These are phyloP conservation scores for Formica exsecta DNA, from an alignment of 1,140 invertebrate species.

Conservation along the genomic window DNA sequence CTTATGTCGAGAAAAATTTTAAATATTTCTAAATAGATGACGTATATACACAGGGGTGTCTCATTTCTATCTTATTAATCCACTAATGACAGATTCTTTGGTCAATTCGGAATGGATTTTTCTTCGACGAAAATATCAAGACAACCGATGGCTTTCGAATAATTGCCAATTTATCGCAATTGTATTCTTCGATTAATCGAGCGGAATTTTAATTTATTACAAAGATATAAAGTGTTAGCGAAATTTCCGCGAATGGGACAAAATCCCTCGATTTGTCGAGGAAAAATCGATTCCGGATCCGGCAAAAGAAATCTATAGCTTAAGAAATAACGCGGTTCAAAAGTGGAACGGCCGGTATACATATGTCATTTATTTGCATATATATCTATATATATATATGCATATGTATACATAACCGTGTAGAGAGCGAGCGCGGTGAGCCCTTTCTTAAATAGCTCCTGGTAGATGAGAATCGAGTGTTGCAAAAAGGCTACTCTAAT, in stretches of 20 bases:
- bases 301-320: not conserved
- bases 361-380: slow-evolving; percentile 43
- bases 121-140: not conserved
- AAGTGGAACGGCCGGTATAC: not conserved
- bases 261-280: not conserved
- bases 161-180: too few relatives aligned
- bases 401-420: slow-evolving; percentile 52
- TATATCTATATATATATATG: slow-evolving; percentile 58
- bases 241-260: not conserved
- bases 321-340: not conserved
- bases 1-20: slow-evolving; percentile 56
- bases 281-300: not conserved
- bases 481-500: slow-evolving; percentile 45
- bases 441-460: slow-evolving; percentile 65
- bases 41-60: not conserved
- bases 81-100: not conserved
- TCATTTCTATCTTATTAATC: not conserved
- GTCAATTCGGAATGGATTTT: not conserved
- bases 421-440: slow-evolving; percentile 51
- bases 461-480: slow-evolving; percentile 25
- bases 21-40: slow-evolving; percentile 66
- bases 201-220: not conserved
- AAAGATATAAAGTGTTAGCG: not conserved
- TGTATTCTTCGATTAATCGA: too few relatives aligned
- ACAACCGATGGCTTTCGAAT: not conserved